Conservation (phyloP, 2,797 vertebrate species). For the Geotria australis region DNA sequence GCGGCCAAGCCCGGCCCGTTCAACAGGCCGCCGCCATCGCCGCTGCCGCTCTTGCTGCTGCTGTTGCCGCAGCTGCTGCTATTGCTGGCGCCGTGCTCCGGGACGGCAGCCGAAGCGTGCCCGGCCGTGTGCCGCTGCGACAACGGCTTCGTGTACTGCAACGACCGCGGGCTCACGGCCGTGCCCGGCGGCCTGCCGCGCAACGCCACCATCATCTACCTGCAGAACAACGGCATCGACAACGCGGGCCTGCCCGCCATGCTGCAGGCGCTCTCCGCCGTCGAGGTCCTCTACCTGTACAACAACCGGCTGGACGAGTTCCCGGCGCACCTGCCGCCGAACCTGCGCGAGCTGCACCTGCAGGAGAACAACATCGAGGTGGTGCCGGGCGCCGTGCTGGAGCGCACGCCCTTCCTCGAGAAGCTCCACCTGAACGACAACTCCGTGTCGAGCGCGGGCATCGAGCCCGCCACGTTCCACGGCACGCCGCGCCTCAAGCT, state of each 20-base stretch:
- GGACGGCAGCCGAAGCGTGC: constrained; percentile 40
- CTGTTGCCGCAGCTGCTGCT: neutral
- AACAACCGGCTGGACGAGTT: constrained; percentile 97
- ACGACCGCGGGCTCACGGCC: constrained; percentile 84
- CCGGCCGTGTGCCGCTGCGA: constrained; percentile 83
- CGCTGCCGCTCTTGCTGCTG: too few relatives aligned
- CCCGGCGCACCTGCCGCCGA: constrained; percentile 74
- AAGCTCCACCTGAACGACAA: constrained; percentile 98
- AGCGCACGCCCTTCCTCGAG: constrained; percentile 83
- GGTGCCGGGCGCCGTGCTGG: constrained; percentile 73
- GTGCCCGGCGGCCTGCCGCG: constrained; percentile 73
- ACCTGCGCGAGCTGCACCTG: constrained; percentile 83
- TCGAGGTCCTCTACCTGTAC: constrained; percentile 95
- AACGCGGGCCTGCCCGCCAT: constrained; percentile 82
- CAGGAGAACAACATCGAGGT: constrained; percentile 97
- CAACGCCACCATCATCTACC: constrained; percentile 88
- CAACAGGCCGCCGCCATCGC: too few relatives aligned
- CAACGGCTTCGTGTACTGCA: constrained; percentile 94
- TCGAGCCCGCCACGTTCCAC: constrained; percentile 84
- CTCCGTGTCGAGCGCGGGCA: constrained; percentile 90
- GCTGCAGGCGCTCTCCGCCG: constrained; percentile 43
- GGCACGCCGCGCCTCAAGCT: constrained; percentile 78
- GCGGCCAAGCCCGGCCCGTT: too few relatives aligned
- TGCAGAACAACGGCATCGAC: constrained; percentile 98
- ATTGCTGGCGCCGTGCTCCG: neutral